Evolutionary conservation across 2,888 invertebrate species (phyloP), one percentile per base, ranked within the genome.

Genomic region (Melieria picta): DNA sequence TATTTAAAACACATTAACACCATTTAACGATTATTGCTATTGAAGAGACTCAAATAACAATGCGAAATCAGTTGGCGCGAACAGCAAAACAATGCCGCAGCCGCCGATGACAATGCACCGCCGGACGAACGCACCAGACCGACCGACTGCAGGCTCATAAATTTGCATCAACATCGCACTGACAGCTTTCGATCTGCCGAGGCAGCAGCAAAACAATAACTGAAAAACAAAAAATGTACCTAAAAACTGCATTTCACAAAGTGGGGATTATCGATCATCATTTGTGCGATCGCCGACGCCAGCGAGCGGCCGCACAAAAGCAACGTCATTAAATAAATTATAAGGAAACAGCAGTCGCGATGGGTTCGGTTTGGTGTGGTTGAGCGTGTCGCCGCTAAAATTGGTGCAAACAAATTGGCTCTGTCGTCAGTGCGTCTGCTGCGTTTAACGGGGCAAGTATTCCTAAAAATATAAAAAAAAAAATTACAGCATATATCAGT

Each of bases 1-100:
- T 83, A 80, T 82, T 83, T 84, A 83, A 84, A 83, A 84, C 78
- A 77, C 84, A 83, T 83, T 83, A 75, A 77, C 77, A 77, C 77
- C 55, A 78, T 79, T 82, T 80, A 79, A 77, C 76, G 77, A 78
- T 82, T 83, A 83, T 78, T 78, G 76, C 77, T 81, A 79, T 80
- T 79, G 76, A 77, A 72, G 73, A 73, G 69, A 72, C 69, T 68
- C 68, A 65, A 63, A n/a, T 46, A 42, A 43, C 43, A 43, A 43
- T 43, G 45, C 11, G 63, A 10, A n/a, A 60, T 5, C 9, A 10
- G 5, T 42, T 11, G 43, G 58, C 43, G 63, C 48, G 42, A 63
- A 66, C 3, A 7, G 48, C 42, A 48, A 48, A 60, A 58, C 50
- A 30, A 30, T 16, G 30, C 30, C 30, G 16, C 16, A 5, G 67